A percentile compares a stretch with the other conserved stretches of the same genome.
Evolutionary conservation across 2,113 vertebrate species (phyloP).

Genomic region (Phaetusa simplex): DNA sequence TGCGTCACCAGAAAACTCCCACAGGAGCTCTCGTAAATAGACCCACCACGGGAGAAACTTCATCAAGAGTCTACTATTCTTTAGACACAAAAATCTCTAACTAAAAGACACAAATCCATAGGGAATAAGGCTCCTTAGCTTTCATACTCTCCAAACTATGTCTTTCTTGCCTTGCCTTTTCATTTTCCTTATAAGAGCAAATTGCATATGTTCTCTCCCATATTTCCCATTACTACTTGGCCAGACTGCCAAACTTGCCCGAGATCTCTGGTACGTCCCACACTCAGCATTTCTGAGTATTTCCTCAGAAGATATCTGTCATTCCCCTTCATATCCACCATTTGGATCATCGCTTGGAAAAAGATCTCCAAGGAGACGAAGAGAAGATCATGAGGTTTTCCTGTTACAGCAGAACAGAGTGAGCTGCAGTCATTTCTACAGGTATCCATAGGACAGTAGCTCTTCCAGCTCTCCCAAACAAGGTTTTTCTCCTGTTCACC

Average conservation of each 20-base stretch:
- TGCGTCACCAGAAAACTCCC: background rate
- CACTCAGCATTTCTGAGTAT: background rate
- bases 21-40: background rate
- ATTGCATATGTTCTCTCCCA: background rate
- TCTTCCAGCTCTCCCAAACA: background rate
- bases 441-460: accelerated
- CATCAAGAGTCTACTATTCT: background rate
- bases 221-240: background rate
- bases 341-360: background rate
- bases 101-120: background rate
- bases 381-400: background rate
- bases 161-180: background rate
- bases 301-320: background rate
- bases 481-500: background rate
- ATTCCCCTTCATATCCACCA: background rate
- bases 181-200: background rate
- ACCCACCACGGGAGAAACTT: background rate
- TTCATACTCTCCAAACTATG: background rate
- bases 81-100: background rate
- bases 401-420: background rate
- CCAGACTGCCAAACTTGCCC: background rate
- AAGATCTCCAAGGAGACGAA: background rate
- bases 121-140: background rate
- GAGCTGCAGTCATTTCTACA: background rate
- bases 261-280: background rate